Percentiles rank a stretch among this genome's conserved stretches.
Evolutionary conservation across 35 echinoderm and acorn worm genomes (phyloP).

Genomic region (Patiria miniata): DNA sequence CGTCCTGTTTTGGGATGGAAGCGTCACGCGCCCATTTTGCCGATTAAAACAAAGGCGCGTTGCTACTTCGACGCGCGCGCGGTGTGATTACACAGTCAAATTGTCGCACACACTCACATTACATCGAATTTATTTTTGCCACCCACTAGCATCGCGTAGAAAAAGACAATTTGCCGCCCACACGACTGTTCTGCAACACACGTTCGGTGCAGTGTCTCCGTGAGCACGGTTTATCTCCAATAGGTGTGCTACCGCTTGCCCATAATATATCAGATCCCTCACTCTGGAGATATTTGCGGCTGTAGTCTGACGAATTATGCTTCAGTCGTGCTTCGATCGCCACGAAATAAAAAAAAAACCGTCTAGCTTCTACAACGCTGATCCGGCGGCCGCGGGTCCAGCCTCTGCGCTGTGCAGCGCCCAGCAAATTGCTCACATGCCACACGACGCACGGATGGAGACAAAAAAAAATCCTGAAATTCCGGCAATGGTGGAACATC

Average conservation of each 20-base stretch:
- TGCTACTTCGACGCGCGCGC: not conserved
- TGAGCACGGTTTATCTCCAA: too few relatives aligned
- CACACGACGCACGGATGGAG: not conserved
- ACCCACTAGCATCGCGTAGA: too few relatives aligned
- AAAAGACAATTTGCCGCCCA: too few relatives aligned
- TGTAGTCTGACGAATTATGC: not conserved
- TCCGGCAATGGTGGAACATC: conserved; percentile 21
- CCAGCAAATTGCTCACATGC: conserved; percentile 8
- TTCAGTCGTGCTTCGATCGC: conserved; percentile 20
- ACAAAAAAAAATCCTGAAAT: conserved; percentile 22
- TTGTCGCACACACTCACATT: too few relatives aligned
- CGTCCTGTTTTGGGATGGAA: not conserved
- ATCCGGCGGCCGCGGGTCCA: conserved; percentile 5
- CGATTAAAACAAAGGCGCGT: not conserved
- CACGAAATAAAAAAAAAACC: not conserved
- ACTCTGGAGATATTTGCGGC: too few relatives aligned
- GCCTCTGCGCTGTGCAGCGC: conserved; percentile 13
- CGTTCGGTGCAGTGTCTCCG: too few relatives aligned
- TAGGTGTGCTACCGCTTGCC: too few relatives aligned
- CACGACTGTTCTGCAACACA: too few relatives aligned
- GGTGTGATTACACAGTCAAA: too few relatives aligned
- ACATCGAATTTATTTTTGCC: too few relatives aligned
- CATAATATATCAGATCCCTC: too few relatives aligned
- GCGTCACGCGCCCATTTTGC: conserved; percentile 9
- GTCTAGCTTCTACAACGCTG: conserved; percentile 16